Evolutionary conservation across 1,140 invertebrate species (phyloP), one percentile per base, ranked within the genome.

Genomic region (Pseudobourletiella spinata): DNA sequence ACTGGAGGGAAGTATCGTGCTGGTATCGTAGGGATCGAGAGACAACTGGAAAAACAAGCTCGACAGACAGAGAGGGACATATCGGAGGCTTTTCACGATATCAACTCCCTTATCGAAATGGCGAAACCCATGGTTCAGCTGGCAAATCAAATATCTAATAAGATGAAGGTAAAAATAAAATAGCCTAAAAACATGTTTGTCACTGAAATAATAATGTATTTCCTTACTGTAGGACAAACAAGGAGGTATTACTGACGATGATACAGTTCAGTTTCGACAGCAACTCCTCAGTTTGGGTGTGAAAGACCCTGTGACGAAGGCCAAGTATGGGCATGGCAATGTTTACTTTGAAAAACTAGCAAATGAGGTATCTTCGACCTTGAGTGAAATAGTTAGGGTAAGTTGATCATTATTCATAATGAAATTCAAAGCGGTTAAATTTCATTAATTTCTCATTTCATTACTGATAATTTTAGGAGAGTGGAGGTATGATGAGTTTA

Each of bases 101-200:
- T 98, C 20, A 89, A 80, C 71, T 91, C 92, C 72, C 78, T 99
- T 0, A 98, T 99, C 87, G 83, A 83, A 59, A 94, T 93, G 83
- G 94, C 95, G 3, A 91, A 96, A 78, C 94, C 98, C 65, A 99
- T 98, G 95, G 95, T 98, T 20, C 75, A 79, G 2, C 78, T 98
- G 66, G 91, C 93, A 0, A 92, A 91, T 74, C 88, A 81, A 61
- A 97, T 99, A 72, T 93, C 94, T 39, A 83, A 82, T 59, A 95
- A 95, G 83, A 92, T 98, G 70, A 83, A 87, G 80, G 86, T 87
- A 51, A 26, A n/a, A 1, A 61, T 43, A 30, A 8, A n/a, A n/a
- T n/a, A n/a, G n/a, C 20, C 26, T 60, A 56, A n/a, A 42, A 44
- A 20, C 11, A 44, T 28, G 25, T 42, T 42, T 18, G 18, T 14